phyloP scores from a whole-genome alignment of 2,113 vertebrate species.

The Sander vitreus region DNA sequence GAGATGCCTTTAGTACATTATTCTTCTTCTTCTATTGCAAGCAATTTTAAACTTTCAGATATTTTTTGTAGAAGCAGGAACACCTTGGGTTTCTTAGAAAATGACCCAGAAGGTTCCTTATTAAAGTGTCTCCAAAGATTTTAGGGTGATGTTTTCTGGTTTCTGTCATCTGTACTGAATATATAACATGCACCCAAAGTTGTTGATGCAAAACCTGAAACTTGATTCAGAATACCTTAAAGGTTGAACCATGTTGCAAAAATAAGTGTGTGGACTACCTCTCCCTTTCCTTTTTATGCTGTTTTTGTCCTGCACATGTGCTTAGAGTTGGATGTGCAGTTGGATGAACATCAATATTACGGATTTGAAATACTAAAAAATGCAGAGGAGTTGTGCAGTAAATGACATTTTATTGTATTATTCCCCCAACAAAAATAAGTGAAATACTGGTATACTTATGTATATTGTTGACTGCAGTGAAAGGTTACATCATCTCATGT shows the following conservation, averaged over 20 bases:
- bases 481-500: not conserved
- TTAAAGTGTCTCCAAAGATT: not conserved
- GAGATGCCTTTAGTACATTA: not conserved
- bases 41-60: not conserved
- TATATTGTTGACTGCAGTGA: not conserved
- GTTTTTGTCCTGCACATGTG: not conserved
- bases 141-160: not conserved
- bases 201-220: not conserved
- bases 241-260: not conserved
- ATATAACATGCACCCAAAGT: not conserved
- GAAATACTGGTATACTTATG: not conserved
- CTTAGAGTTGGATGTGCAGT: not conserved
- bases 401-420: not conserved
- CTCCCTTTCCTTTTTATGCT: not conserved
- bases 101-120: slow-evolving; percentile 6
- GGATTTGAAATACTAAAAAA: not conserved
- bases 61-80: not conserved
- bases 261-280: not conserved
- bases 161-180: not conserved
- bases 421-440: not conserved
- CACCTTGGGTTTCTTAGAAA: not conserved
- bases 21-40: not conserved
- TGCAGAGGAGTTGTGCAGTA: no score
- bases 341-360: not conserved
- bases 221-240: not conserved